Percentiles rank a stretch among this genome's conserved stretches.
Evolutionary conservation across 2,888 invertebrate species (phyloP).

Genomic region (Diarsia dahlii): DNA sequence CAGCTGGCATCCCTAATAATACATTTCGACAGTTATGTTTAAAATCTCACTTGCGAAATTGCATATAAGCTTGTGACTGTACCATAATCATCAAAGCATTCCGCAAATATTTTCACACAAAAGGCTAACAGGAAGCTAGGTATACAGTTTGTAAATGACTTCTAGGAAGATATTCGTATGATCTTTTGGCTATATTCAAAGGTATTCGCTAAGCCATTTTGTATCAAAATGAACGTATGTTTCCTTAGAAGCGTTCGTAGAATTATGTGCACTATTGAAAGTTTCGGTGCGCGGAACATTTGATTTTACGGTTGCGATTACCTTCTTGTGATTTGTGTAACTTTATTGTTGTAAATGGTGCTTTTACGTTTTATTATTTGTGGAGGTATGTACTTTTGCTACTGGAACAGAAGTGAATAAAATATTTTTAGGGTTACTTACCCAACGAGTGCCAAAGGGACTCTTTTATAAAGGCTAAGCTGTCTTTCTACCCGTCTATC

Average conservation of each 20-base stretch:
- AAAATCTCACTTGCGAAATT: too few relatives aligned
- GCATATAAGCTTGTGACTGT: background rate
- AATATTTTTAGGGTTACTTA: background rate
- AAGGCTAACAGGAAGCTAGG: conserved; percentile 34
- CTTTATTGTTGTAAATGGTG: background rate
- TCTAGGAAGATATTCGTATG: conserved; percentile 63
- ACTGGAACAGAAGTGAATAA: background rate
- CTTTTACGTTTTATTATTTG: background rate
- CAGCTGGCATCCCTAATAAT: too few relatives aligned
- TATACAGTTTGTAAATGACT: conserved; percentile 36
- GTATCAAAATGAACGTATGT: conserved; percentile 61
- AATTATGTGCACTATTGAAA: conserved; percentile 55
- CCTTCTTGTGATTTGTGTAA: background rate
- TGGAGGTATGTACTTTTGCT: background rate
- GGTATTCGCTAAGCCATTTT: conserved; percentile 58
- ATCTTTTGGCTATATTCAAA: conserved; percentile 55
- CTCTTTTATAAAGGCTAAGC: background rate
- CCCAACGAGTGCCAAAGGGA: background rate
- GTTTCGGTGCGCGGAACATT: conserved; percentile 44
- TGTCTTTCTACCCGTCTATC: background rate
- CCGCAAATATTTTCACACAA: conserved; percentile 45
- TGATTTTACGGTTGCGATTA: conserved; percentile 23
- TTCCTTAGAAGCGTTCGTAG: conserved; percentile 65
- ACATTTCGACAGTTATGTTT: too few relatives aligned
- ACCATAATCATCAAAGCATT: conserved; percentile 49